Conservation (phyloP, 35 echinoderm and acorn worm species). For the Ophiothrix spiculata region DNA sequence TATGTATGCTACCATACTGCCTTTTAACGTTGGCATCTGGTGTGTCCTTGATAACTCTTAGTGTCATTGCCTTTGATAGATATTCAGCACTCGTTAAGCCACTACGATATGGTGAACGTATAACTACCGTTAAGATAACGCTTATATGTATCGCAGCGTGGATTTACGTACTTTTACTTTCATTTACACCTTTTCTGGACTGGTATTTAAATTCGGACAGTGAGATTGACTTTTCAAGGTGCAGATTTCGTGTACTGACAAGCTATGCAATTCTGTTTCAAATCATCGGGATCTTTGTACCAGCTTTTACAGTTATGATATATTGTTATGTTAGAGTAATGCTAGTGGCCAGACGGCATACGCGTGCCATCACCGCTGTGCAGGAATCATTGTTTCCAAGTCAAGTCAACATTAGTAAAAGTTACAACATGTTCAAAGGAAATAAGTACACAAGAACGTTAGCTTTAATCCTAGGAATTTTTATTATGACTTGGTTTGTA, state of each 20-base stretch:
- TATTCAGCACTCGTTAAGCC: constrained; percentile 92
- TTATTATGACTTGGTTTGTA: constrained; percentile 67
- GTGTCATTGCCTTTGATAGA: constrained; percentile 79
- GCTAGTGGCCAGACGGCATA: constrained; percentile 90
- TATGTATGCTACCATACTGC: constrained; percentile 62
- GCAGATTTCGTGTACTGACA: constrained; percentile 35
- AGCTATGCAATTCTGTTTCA: constrained; percentile 62
- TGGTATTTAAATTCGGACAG: constrained; percentile 25
- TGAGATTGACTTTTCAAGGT: background rate
- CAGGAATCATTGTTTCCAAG: constrained; percentile 72
- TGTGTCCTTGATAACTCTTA: constrained; percentile 68
- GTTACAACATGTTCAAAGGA: constrained; percentile 85
- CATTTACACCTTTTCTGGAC: constrained; percentile 33
- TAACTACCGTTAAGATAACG: constrained; percentile 61
- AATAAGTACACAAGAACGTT: constrained; percentile 88
- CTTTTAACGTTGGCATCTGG: constrained; percentile 54
- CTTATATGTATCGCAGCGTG: constrained; percentile 41
- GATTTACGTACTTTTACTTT: constrained; percentile 61
- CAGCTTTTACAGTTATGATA: constrained; percentile 63
- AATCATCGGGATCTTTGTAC: constrained; percentile 64
- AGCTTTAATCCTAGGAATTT: constrained; percentile 77
- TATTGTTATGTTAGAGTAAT: constrained; percentile 82
- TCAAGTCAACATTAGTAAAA: constrained; percentile 59
- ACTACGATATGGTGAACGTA: constrained; percentile 60
- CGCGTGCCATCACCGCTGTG: constrained; percentile 89